These are phyloP conservation scores for Bovichtus variegatus DNA, from an alignment of 2,797 vertebrate genomes.

Conservation along the genomic window DNA sequence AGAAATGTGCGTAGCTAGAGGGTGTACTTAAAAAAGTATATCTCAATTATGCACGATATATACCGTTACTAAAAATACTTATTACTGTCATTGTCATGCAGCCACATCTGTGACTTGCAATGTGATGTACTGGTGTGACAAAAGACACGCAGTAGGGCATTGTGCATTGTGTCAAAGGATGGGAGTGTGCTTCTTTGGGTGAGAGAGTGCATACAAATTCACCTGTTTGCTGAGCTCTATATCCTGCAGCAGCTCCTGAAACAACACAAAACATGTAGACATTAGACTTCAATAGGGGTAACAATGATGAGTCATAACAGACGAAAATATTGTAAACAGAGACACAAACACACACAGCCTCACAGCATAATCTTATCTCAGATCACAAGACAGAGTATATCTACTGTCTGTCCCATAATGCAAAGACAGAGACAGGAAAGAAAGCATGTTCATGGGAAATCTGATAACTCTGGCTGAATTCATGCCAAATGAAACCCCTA, in stretches of 20 bases:
- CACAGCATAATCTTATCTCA: not conserved
- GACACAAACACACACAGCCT: not conserved
- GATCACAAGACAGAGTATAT: not conserved
- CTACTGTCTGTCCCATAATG: not conserved
- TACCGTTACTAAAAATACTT: not conserved
- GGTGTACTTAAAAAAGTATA: not conserved
- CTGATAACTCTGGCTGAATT: not conserved
- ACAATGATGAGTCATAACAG: not conserved
- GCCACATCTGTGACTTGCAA: not conserved
- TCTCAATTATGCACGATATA: not conserved
- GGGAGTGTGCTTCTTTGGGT: not conserved
- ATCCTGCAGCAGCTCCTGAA: conserved; percentile 61
- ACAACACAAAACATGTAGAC: conserved; percentile 21
- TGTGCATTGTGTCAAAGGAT: not conserved
- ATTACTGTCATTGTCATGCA: not conserved
- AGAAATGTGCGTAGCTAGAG: not conserved
- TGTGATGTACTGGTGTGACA: not conserved
- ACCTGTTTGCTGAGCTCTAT: conserved; percentile 68
- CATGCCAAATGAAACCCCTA: not conserved
- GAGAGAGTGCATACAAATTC: not conserved
- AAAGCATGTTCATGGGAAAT: not conserved
- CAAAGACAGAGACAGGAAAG: not conserved
- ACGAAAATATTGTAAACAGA: not conserved
- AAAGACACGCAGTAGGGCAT: not conserved
- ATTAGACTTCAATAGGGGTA: not conserved